phyloP scores from a whole-genome alignment of 2,797 vertebrate genomes.

The Dromococcyx pavoninus region DNA sequence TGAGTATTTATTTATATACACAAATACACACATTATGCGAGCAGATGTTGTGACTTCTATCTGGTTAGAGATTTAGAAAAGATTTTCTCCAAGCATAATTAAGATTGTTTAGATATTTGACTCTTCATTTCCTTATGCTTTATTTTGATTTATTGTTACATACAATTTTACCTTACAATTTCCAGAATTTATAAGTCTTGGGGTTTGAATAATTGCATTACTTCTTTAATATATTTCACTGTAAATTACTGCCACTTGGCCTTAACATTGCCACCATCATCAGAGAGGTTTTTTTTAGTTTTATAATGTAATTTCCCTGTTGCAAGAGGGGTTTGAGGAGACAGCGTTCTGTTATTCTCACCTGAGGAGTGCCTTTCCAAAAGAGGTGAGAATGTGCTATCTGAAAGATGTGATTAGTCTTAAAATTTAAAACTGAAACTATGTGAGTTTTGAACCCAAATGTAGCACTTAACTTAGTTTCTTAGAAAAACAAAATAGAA shows the following conservation, averaged over 20 bases:
- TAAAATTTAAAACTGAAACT: neutral
- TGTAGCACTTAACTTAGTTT: neutral
- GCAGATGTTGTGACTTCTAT: neutral
- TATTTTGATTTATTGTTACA: neutral
- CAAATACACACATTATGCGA: neutral
- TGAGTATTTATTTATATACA: neutral
- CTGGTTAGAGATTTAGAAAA: neutral
- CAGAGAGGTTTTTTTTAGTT: neutral
- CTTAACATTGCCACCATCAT: neutral
- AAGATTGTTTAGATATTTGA: neutral
- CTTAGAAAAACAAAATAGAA: neutral
- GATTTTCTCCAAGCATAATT: neutral
- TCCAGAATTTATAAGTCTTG: neutral
- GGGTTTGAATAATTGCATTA: neutral
- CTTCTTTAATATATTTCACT: neutral
- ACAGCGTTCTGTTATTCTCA: neutral
- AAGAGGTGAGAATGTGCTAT: neutral
- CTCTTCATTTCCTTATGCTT: neutral
- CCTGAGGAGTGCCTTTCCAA: neutral
- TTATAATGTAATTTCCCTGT: neutral
- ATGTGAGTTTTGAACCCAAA: neutral
- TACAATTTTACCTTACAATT: neutral
- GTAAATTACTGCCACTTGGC: neutral
- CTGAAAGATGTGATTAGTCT: neutral
- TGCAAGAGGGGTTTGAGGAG: neutral